These are phyloP conservation scores for Megatriorchis doriae DNA, from an alignment of 2,113 vertebrate genomes.

Conservation along the genomic window DNA sequence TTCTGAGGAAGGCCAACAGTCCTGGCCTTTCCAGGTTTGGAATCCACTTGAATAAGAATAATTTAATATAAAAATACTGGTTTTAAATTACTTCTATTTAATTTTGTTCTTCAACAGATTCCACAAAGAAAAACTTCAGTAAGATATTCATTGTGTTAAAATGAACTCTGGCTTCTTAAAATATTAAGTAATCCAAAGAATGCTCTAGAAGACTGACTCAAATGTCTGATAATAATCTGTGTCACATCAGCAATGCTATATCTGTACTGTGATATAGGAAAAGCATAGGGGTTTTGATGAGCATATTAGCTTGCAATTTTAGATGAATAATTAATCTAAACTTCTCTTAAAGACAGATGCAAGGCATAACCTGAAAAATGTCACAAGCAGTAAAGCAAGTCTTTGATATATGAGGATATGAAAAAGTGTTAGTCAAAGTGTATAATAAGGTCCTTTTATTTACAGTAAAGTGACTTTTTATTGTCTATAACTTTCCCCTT, in stretches of 20 bases:
- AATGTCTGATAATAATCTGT: background rate
- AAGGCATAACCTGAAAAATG: background rate
- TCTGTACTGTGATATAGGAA: background rate
- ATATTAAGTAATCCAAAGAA: background rate
- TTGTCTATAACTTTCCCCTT: background rate
- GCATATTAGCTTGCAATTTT: background rate
- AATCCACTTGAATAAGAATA: background rate
- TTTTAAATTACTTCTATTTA: background rate
- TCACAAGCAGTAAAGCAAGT: background rate
- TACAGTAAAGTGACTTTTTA: slow-evolving; percentile 29
- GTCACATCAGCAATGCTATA: background rate
- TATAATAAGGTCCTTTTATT: slow-evolving; percentile 25
- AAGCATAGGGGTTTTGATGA: background rate
- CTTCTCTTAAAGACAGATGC: background rate
- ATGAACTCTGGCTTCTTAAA: background rate
- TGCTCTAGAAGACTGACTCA: background rate
- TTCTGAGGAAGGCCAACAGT: background rate
- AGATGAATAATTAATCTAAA: background rate
- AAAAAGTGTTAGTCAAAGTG: background rate
- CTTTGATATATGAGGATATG: slow-evolving; percentile 3
- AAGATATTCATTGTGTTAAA: background rate
- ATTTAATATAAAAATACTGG: background rate
- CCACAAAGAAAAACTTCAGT: background rate
- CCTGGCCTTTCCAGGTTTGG: background rate
- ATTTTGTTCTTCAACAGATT: background rate